phyloP scores from a whole-genome alignment of 2,888 invertebrate species.

The Melanotus villosus region DNA sequence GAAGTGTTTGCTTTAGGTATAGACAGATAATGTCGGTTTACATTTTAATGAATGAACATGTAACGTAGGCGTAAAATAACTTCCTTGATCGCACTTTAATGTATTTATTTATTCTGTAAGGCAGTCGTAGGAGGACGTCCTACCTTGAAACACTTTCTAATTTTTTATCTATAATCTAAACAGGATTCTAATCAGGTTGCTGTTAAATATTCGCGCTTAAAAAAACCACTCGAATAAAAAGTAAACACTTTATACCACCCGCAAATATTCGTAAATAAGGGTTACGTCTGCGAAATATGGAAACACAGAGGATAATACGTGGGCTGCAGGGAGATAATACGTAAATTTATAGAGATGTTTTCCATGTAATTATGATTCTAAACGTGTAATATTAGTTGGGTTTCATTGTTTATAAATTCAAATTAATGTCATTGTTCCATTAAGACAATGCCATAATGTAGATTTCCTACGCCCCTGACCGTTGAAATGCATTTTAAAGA shows the following conservation, averaged over 20 bases:
- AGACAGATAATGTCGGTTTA: conserved; percentile 1
- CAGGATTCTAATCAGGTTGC: conserved; percentile 21
- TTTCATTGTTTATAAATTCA: conserved; percentile 50
- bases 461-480: conserved; percentile 42
- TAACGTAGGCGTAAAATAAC: conserved; percentile 24
- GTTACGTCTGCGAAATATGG: background rate
- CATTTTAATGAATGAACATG: conserved; percentile 24
- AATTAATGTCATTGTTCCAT: conserved; percentile 52
- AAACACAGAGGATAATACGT: background rate
- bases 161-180: conserved; percentile 8
- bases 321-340: conserved; percentile 29
- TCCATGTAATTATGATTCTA: conserved; percentile 40
- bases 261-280: conserved; percentile 5
- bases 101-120: conserved; percentile 27
- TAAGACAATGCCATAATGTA: conserved; percentile 51
- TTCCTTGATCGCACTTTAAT: conserved; percentile 31
- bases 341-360: conserved; percentile 34
- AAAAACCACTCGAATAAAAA: conserved; percentile 3
- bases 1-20: background rate
- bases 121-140: conserved; percentile 24
- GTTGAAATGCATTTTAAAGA: conserved; percentile 17
- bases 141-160: conserved; percentile 33
- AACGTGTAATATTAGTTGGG: conserved; percentile 36
- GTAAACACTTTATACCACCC: conserved; percentile 11
- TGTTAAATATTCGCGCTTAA: background rate